These are phyloP conservation scores for Apostichopus parvimensis DNA, from an alignment of 35 echinoderm and acorn worm genomes.

Conservation along the genomic window DNA sequence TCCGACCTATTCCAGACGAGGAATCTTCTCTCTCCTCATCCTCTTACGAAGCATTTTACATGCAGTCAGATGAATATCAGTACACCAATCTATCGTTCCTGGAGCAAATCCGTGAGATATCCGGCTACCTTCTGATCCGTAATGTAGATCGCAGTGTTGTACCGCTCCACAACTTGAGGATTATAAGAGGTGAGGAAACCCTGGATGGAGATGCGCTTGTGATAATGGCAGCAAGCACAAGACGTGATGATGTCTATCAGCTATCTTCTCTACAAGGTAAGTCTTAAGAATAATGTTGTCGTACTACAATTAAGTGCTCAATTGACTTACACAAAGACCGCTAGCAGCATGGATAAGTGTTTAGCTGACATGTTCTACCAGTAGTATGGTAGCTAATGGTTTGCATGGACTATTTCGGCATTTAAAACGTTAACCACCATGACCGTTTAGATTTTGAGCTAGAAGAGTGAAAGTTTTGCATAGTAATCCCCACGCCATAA, in stretches of 20 bases:
- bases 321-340: too few relatives aligned
- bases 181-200: conserved; percentile 12
- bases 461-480: too few relatives aligned
- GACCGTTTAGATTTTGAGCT: too few relatives aligned
- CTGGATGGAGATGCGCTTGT: conserved; percentile 17
- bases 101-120: neutral
- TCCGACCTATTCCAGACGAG: neutral
- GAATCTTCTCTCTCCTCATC: neutral
- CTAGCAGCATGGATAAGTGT: too few relatives aligned
- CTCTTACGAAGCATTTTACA: neutral
- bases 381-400: too few relatives aligned
- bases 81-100: neutral
- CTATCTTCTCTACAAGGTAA: conserved; percentile 22
- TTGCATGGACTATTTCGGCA: too few relatives aligned
- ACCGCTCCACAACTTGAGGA: neutral
- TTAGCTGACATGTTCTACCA: too few relatives aligned
- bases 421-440: too few relatives aligned
- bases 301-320: too few relatives aligned
- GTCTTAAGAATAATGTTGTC: neutral
- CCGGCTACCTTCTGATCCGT: conserved; percentile 8
- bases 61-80: neutral
- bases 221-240: neutral
- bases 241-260: neutral
- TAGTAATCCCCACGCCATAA: too few relatives aligned
- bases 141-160: neutral